Conservation (phyloP, 2,888 invertebrate genomes). For the Ariolimax columbianus region DNA sequence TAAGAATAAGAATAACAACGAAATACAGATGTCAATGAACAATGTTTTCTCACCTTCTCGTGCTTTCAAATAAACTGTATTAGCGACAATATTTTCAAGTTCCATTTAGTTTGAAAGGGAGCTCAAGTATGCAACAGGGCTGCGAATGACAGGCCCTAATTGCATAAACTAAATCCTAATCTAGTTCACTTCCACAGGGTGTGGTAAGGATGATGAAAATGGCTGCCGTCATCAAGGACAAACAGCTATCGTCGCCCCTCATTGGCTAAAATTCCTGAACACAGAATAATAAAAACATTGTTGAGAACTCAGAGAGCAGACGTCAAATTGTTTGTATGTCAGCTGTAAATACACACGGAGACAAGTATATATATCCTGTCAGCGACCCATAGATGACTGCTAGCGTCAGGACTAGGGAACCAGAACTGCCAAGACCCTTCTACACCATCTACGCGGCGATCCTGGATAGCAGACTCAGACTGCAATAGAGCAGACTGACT, state of each 20-base stretch:
- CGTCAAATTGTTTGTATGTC: no score
- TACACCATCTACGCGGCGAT: no score
- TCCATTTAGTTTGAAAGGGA: constrained; percentile 73
- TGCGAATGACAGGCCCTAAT: constrained; percentile 64
- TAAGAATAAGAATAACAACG: neutral
- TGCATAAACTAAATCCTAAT: constrained; percentile 67
- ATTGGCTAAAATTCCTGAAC: constrained; percentile 63
- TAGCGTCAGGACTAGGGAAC: no score
- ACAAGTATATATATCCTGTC: no score
- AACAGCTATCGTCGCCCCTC: constrained; percentile 58
- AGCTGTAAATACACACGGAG: no score
- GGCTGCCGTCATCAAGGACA: constrained; percentile 65
- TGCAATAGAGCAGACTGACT: no score
- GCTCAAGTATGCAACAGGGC: constrained; percentile 70
- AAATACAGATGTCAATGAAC: neutral
- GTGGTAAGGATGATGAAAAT: constrained; percentile 71
- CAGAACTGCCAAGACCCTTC: no score
- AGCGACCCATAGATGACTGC: no score
- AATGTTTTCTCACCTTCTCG: constrained; percentile 74
- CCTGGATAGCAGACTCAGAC: no score
- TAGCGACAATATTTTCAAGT: constrained; percentile 79
- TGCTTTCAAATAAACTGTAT: constrained; percentile 79
- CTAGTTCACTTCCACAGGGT: constrained; percentile 66
- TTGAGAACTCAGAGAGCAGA: no score
- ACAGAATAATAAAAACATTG: constrained; percentile 6